Evolutionary conservation across 2,797 vertebrate species (phyloP).

Genomic region (Antrozous pallidus): DNA sequence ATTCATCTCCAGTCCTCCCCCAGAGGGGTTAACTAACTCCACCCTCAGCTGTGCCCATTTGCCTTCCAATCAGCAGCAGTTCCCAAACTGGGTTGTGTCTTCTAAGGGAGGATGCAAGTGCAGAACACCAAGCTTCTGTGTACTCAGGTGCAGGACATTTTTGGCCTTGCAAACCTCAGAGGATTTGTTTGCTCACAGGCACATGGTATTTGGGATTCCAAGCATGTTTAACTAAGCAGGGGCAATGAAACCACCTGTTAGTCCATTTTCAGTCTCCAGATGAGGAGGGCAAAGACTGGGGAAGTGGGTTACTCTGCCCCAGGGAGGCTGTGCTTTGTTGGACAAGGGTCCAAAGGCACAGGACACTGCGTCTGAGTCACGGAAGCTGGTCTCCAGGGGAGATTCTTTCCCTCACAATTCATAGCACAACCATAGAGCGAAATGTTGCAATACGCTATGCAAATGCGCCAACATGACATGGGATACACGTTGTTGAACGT

Average conservation of each 20-base stretch:
- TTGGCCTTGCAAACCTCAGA: background rate
- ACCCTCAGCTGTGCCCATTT: background rate
- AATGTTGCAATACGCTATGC: background rate
- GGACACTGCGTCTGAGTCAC: fast-evolving
- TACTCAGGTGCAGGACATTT: background rate
- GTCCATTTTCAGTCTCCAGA: background rate
- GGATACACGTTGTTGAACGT: conserved; percentile 64
- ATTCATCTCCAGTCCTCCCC: background rate
- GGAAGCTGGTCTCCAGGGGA: background rate
- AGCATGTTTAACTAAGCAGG: background rate
- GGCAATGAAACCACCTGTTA: fast-evolving
- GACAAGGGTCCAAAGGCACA: background rate
- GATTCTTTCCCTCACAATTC: conserved; percentile 17
- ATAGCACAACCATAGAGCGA: background rate
- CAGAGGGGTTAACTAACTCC: fast-evolving
- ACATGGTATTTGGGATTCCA: background rate
- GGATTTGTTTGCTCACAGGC: background rate
- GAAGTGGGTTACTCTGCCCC: background rate
- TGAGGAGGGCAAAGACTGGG: background rate
- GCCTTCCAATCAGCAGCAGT: background rate
- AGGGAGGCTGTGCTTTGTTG: too few relatives aligned
- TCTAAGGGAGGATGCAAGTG: background rate
- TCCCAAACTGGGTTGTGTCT: background rate
- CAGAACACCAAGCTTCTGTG: background rate
- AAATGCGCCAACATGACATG: conserved; percentile 65